Evolutionary conservation across 2,797 vertebrate species (phyloP), one percentile per base, ranked within the genome.

Genomic region (Aplochiton taeniatus): DNA sequence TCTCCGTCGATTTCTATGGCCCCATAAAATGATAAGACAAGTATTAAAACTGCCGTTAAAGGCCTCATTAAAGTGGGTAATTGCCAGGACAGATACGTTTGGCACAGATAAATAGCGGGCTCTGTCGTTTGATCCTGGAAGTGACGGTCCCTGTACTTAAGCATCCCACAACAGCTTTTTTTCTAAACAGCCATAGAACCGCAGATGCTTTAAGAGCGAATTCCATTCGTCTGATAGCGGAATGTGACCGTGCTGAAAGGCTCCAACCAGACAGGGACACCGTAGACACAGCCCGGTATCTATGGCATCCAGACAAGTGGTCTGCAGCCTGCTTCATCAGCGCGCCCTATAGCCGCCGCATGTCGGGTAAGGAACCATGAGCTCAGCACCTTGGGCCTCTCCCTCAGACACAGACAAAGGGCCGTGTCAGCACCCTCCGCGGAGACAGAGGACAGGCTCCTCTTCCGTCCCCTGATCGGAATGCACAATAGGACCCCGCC

Each of bases 21-120:
- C 11, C 80, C 58, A 85, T 84, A 82, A 86, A 87, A 88, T 80
- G 74, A 88, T 74, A 85, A 81, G 83, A 81, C 73, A 72, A 79
- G 80, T 81, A 78, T 80, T 87, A 82, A 87, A 86, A 76, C 69
- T 72, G 70, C 73, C 72, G 59, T 87, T 83, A 85, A 83, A 84
- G 60, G 72, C 56, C 78, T 87, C 81, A 83, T 88, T 90, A 83
- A 80, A 83, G 81, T 47, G 71, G 74, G 66, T 83, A 81, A 88
- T 80, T 83, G 80, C 81, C 61, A 56, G 54, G 74, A 51, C 71
- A 73, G 75, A 84, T 75, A 80, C 68, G 81, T 85, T 73, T 66
- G 61, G 63, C 65, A 75, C 72, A 65, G 68, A 81, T 84, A 82
- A 79, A 84, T 77, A 76, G 77, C 67, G 61, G 70, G 69, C 47